Evolutionary conservation across 2,113 vertebrate species (phyloP).

Genomic region (Anarrhichthys ocellatus): DNA sequence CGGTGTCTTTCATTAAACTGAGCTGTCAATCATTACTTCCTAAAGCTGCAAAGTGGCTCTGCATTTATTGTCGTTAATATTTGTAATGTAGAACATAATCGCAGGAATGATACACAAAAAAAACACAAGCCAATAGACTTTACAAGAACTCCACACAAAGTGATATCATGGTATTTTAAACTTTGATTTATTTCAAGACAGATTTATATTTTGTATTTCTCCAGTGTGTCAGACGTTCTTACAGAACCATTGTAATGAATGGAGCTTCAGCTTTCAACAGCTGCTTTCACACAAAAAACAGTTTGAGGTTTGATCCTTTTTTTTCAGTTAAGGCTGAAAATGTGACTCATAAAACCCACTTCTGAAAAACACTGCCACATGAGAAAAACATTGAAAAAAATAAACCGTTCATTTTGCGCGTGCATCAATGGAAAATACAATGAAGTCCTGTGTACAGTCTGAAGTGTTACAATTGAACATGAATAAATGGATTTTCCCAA

Average conservation of each 20-base stretch:
- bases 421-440: slow-evolving; percentile 13
- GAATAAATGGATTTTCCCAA: slow-evolving; percentile 22
- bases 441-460: slow-evolving; percentile 15
- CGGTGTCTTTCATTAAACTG: no score
- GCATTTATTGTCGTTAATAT: not conserved
- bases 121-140: not conserved
- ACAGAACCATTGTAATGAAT: slow-evolving; percentile 14
- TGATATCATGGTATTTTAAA: not conserved
- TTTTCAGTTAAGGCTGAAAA: slow-evolving; percentile 42
- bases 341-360: slow-evolving; percentile 33
- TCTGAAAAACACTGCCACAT: not conserved
- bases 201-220: slow-evolving; percentile 12
- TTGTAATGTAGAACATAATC: not conserved
- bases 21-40: slow-evolving; percentile 1
- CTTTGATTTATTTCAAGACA: not conserved
- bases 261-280: slow-evolving; percentile 11
- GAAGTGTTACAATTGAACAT: slow-evolving; percentile 38
- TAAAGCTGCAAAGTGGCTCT: not conserved
- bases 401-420: slow-evolving; percentile 29
- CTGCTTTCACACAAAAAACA: slow-evolving; percentile 36
- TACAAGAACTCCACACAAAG: not conserved
- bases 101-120: not conserved
- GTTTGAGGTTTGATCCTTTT: slow-evolving; percentile 37
- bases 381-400: slow-evolving; percentile 2
- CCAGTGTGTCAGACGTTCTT: slow-evolving; percentile 32